Conservation (phyloP, 2,113 vertebrate species). For the Zosterops japonicus region DNA sequence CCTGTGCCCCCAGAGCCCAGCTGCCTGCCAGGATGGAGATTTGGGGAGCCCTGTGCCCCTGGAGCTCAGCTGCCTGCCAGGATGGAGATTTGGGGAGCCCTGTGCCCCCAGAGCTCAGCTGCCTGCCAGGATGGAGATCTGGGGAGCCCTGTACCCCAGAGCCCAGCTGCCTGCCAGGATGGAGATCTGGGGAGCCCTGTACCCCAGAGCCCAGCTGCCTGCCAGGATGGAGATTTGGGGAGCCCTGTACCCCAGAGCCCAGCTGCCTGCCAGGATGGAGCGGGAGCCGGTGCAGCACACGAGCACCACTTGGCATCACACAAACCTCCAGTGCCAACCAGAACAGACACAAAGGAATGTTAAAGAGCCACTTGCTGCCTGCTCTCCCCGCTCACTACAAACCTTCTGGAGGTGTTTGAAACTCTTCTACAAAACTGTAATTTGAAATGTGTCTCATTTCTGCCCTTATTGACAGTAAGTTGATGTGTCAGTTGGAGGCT, state of each 20-base stretch:
- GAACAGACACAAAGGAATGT: not conserved
- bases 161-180: not conserved
- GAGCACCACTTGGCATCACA: rapidly evolving
- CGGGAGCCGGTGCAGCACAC: rapidly evolving
- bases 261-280: rapidly evolving
- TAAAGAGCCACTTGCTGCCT: not conserved
- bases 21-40: not conserved
- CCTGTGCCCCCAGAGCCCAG: not conserved
- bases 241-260: not conserved
- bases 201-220: not conserved
- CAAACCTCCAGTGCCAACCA: not conserved
- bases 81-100: not conserved
- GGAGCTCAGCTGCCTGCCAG: not conserved
- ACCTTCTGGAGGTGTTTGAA: not conserved
- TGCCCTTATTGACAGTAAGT: not conserved
- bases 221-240: rapidly evolving
- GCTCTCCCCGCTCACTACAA: rapidly evolving
- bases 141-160: not conserved
- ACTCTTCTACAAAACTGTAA: not conserved
- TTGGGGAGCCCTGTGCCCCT: rapidly evolving
- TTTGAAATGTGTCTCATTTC: not conserved
- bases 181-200: not conserved
- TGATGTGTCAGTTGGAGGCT: constrained; percentile 2
- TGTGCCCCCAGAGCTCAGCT: not conserved
- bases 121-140: rapidly evolving